These are phyloP conservation scores for Pterostichus madidus DNA, from an alignment of 2,888 invertebrate species.

Conservation along the genomic window DNA sequence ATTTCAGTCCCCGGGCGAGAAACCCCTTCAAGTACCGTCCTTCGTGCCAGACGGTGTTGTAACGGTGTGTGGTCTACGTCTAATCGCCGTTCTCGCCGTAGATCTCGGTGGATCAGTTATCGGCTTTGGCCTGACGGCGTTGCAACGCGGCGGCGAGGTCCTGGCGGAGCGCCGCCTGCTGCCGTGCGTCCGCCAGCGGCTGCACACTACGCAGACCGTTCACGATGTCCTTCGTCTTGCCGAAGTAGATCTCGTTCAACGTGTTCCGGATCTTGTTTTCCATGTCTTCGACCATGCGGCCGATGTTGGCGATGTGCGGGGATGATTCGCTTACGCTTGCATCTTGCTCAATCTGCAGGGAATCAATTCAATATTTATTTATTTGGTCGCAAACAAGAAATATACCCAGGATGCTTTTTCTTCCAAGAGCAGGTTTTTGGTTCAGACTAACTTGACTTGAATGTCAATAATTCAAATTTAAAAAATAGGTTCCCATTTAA, in stretches of 20 bases:
- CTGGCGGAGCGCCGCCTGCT: conserved; percentile 90
- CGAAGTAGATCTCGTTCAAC: conserved; percentile 99
- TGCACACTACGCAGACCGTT: conserved; percentile 93
- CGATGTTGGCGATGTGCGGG: conserved; percentile 99
- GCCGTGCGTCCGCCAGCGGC: conserved; percentile 90
- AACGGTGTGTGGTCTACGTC: not conserved
- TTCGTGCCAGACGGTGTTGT: no score
- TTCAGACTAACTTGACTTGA: no score
- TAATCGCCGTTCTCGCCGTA: conserved; percentile 64
- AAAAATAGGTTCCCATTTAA: no score
- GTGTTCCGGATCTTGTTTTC: conserved; percentile 99
- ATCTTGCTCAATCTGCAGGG: conserved; percentile 91
- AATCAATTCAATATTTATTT: not conserved
- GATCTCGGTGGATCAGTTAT: conserved; percentile 74
- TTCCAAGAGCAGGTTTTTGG: not conserved
- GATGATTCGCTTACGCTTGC: conserved; percentile 93
- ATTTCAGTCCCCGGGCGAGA: no score
- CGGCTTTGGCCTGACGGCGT: conserved; percentile 87
- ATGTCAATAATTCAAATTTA: no score
- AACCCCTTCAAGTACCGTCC: no score
- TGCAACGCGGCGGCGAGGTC: conserved; percentile 91
- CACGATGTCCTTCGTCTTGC: conserved; percentile 99
- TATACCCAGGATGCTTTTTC: not conserved
- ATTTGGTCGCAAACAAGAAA: no score
- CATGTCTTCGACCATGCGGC: conserved; percentile 99